These are phyloP conservation scores for Zelleria hepariella DNA, from an alignment of 2,888 invertebrate species.

Conservation along the genomic window DNA sequence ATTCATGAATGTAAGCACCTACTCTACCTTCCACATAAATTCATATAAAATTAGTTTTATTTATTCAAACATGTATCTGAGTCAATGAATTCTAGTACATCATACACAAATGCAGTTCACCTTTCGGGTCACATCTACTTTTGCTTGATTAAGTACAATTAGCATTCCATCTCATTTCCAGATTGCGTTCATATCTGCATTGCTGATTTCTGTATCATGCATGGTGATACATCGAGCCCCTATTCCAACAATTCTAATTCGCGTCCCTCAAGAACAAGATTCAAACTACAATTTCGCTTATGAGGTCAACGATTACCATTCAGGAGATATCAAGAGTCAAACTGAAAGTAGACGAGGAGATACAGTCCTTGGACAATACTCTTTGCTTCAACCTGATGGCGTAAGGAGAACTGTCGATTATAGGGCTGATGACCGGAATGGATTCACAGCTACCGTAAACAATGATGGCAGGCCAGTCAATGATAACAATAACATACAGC, in stretches of 20 bases:
- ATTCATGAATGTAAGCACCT: not conserved
- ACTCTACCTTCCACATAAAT: not conserved
- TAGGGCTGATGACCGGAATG: constrained; percentile 63
- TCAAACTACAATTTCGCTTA: constrained; percentile 68
- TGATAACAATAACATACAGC: not conserved
- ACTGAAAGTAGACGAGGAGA: constrained; percentile 65
- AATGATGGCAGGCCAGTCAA: constrained; percentile 29
- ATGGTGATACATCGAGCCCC: constrained; percentile 42
- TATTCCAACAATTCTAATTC: constrained; percentile 17
- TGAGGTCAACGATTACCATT: constrained; percentile 64
- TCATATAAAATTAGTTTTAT: not conserved
- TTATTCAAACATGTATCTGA: constrained; percentile 1
- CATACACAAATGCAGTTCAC: not conserved
- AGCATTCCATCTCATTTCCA: constrained; percentile 15
- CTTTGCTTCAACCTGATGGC: constrained; percentile 69
- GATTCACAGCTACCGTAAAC: constrained; percentile 68
- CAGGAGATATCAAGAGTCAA: constrained; percentile 70
- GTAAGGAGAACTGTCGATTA: constrained; percentile 68
- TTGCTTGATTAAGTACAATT: not conserved
- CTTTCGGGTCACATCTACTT: not conserved
- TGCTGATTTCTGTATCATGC: constrained; percentile 44
- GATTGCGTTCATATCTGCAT: constrained; percentile 29
- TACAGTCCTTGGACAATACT: constrained; percentile 67
- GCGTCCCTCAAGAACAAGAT: constrained; percentile 6
- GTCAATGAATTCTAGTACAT: constrained; percentile 1